phyloP scores from a whole-genome alignment of 2,888 invertebrate genomes.

The Rambutsinella grinnellia region DNA sequence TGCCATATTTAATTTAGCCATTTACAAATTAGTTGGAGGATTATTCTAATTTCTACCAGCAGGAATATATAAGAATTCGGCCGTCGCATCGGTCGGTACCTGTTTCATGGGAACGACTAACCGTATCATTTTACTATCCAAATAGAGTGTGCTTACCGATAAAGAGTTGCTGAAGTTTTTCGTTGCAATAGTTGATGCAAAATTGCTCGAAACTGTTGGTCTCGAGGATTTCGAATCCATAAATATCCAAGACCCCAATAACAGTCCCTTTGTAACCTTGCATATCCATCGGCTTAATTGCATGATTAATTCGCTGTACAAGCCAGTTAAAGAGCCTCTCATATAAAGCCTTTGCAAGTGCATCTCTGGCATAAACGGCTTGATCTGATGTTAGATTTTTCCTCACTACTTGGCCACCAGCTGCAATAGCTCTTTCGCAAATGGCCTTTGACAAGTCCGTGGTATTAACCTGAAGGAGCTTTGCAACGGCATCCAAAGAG shows the following conservation, averaged over 20 bases:
- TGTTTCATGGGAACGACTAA: conserved; percentile 18
- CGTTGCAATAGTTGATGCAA: conserved; percentile 99
- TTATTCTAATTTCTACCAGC: too few relatives aligned
- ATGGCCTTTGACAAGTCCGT: conserved; percentile 81
- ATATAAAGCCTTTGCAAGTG: conserved; percentile 77
- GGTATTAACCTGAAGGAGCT: conserved; percentile 77
- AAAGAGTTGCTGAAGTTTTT: conserved; percentile 97
- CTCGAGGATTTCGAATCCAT: conserved; percentile 99
- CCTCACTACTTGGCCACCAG: conserved; percentile 91
- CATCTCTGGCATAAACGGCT: conserved; percentile 76
- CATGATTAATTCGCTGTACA: conserved; percentile 85
- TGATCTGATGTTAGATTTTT: conserved; percentile 89
- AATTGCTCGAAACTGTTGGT: conserved; percentile 98
- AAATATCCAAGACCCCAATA: conserved; percentile 97
- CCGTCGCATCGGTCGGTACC: neutral
- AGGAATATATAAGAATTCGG: too few relatives aligned
- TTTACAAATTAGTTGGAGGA: too few relatives aligned
- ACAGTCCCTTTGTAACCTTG: conserved; percentile 78
- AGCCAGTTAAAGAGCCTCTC: conserved; percentile 77
- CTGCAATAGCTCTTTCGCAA: conserved; percentile 90
- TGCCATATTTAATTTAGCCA: too few relatives aligned
- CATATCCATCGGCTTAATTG: conserved; percentile 76
- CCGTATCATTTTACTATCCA: neutral
- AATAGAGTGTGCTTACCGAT: conserved; percentile 80
- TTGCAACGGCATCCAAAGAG: conserved; percentile 62